These are phyloP conservation scores for Catalaphyllia jardinei DNA, from an alignment of 64 coral and sea anemone species.

Conservation along the genomic window DNA sequence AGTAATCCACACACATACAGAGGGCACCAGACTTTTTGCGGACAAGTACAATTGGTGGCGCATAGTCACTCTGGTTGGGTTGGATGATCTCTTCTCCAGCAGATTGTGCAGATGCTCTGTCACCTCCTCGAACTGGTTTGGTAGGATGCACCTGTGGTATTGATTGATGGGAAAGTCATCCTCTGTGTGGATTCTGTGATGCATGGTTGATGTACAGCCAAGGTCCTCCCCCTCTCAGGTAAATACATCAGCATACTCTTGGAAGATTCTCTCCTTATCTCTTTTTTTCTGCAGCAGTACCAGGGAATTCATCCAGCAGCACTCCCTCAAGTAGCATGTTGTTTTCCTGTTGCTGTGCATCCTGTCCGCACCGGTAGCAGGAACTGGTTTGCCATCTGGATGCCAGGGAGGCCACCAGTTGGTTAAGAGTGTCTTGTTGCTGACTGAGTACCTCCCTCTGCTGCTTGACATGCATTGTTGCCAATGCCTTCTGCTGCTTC, in stretches of 20 bases:
- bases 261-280: background rate
- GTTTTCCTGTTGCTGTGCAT: background rate
- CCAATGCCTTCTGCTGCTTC: no score
- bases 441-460: no score
- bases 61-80: slow-evolving; percentile 43
- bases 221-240: background rate
- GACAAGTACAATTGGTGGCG: slow-evolving; percentile 45
- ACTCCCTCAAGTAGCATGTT: background rate
- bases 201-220: background rate
- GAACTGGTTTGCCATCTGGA: no score
- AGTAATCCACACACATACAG: no score
- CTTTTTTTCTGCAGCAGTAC: background rate
- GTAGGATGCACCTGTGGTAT: slow-evolving; percentile 25
- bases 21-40: background rate
- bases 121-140: slow-evolving; percentile 12
- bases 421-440: no score
- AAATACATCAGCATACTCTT: slow-evolving; percentile 37
- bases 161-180: slow-evolving; percentile 31
- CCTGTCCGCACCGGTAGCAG: no score
- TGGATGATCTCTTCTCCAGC: background rate
- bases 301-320: background rate
- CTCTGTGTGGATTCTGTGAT: slow-evolving; percentile 18
- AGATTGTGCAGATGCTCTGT: slow-evolving; percentile 30
- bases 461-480: no score
- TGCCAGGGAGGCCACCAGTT: no score